Evolutionary conservation across 1,140 invertebrate genomes (phyloP).

Genomic region (Meloidogyne chitwoodi): DNA sequence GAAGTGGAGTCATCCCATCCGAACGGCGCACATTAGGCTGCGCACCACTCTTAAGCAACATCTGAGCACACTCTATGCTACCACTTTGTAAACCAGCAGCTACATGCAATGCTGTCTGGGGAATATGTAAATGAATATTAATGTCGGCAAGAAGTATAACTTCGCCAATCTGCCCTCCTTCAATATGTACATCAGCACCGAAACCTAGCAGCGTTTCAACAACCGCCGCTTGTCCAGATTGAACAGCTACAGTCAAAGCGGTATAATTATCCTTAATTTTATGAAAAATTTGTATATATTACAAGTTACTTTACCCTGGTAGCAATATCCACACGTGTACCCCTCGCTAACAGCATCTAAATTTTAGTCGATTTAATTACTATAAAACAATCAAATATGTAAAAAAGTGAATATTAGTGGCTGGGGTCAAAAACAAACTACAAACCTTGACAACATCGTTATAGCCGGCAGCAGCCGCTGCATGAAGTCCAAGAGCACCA

Average conservation of each 20-base stretch:
- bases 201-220: conserved; percentile 92
- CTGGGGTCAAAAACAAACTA: not conserved
- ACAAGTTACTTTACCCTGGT: conserved; percentile 74
- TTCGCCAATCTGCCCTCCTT: conserved; percentile 63
- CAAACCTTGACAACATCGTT: conserved; percentile 82
- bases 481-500: conserved; percentile 64
- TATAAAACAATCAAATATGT: not conserved
- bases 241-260: conserved; percentile 95
- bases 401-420: too few species aligned
- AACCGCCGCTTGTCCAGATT: conserved; percentile 86
- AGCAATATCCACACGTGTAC: conserved; percentile 87
- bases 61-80: conserved; percentile 88
- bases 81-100: conserved; percentile 74
- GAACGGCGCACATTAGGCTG: conserved; percentile 74
- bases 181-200: conserved; percentile 90
- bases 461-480: conserved; percentile 71
- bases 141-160: not conserved
- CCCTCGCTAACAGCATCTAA: conserved; percentile 80
- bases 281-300: conserved; percentile 57
- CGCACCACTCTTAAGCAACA: conserved; percentile 93
- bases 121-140: not conserved
- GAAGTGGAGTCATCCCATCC: conserved; percentile 64
- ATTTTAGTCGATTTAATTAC: not conserved
- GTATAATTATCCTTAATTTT: conserved; percentile 83
- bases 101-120: conserved; percentile 82